Evolutionary conservation across 2,797 vertebrate species (phyloP).

Genomic region (Hyperoplus lanceolatus): DNA sequence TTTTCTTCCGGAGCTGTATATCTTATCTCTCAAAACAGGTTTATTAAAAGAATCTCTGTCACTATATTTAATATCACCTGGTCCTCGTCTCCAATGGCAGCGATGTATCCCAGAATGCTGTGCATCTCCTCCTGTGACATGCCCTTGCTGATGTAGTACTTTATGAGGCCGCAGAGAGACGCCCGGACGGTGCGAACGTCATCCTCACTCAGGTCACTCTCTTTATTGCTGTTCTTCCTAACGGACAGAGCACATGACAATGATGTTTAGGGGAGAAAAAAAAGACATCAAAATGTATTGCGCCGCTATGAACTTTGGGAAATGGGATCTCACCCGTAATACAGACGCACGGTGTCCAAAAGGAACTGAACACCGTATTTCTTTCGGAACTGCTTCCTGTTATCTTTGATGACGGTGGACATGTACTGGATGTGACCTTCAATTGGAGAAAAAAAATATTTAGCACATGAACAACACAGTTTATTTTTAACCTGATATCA

Average conservation of each 20-base stretch:
- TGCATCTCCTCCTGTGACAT: slow-evolving; percentile 95
- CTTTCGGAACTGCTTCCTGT: slow-evolving; percentile 95
- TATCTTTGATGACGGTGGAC: slow-evolving; percentile 97
- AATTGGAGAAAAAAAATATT: slow-evolving; percentile 33
- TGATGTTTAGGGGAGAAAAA: not conserved
- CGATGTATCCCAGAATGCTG: slow-evolving; percentile 94
- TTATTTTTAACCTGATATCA: not conserved
- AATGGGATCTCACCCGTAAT: slow-evolving; percentile 90
- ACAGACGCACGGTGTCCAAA: slow-evolving; percentile 93
- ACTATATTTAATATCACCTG: slow-evolving; percentile 84
- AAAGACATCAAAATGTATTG: not conserved
- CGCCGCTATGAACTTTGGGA: slow-evolving; percentile 1
- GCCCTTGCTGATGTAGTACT: slow-evolving; percentile 97
- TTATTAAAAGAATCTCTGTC: not conserved
- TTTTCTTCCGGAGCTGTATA: no score
- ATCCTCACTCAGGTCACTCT: slow-evolving; percentile 89
- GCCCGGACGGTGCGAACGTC: slow-evolving; percentile 91
- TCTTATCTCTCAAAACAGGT: not conserved
- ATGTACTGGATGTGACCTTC: slow-evolving; percentile 98
- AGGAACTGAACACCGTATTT: slow-evolving; percentile 97
- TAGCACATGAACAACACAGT: no score
- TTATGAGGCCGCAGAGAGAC: slow-evolving; percentile 93
- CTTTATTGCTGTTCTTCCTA: slow-evolving; percentile 85
- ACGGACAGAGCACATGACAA: not conserved
- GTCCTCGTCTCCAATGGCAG: slow-evolving; percentile 93